Evolutionary conservation across 2,797 vertebrate genomes (phyloP).

Genomic region (Danio tinwini): DNA sequence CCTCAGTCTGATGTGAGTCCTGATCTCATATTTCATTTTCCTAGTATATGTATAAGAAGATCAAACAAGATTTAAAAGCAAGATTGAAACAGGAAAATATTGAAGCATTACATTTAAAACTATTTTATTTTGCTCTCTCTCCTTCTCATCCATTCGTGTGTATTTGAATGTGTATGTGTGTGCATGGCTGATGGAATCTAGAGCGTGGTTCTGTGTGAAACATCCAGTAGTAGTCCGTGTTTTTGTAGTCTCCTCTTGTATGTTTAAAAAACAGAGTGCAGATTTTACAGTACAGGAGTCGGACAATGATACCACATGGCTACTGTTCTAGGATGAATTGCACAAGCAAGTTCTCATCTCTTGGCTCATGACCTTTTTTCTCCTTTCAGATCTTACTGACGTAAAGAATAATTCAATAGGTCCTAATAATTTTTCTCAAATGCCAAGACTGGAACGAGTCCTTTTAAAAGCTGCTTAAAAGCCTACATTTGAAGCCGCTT

Average conservation of each 20-base stretch:
- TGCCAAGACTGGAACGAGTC: constrained; percentile 52
- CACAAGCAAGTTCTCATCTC: constrained; percentile 68
- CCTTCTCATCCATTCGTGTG: background rate
- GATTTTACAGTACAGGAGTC: constrained; percentile 69
- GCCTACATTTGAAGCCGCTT: constrained; percentile 40
- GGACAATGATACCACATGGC: constrained; percentile 69
- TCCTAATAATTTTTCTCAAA: constrained; percentile 64
- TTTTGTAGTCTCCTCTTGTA: constrained; percentile 15
- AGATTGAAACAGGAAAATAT: no score
- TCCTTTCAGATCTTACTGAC: constrained; percentile 68
- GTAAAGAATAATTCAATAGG: constrained; percentile 71
- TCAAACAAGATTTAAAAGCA: no score
- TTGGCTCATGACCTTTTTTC: constrained; percentile 64
- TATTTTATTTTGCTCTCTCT: background rate
- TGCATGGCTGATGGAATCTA: constrained; percentile 9
- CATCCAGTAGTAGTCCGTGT: constrained; percentile 7
- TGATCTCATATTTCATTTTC: no score
- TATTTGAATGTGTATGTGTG: background rate
- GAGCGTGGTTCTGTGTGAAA: constrained; percentile 56
- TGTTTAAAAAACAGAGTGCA: constrained; percentile 60
- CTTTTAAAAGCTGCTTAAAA: constrained; percentile 37
- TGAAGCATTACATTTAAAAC: background rate
- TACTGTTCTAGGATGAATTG: constrained; percentile 75
- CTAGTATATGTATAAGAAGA: no score
- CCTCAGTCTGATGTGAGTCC: no score